Base-by-base conservation (phyloP, 2,797 vertebrate species). In the Crocodylus rhombifer region DNA sequence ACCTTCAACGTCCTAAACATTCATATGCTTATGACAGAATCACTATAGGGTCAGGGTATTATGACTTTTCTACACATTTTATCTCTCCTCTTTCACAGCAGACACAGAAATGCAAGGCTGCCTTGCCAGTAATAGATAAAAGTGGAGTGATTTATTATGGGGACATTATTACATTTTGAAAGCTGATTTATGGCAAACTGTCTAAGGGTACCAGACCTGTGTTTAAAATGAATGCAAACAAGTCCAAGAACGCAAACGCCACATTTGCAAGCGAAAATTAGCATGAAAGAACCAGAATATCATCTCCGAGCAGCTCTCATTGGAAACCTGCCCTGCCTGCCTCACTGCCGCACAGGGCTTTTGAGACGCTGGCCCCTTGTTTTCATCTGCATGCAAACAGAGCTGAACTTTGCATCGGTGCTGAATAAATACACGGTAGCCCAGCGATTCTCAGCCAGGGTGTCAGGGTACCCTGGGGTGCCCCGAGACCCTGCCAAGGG, bases 381-480 rank as follows among this genome's bases (percentile, higher is more conserved):
- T 57, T 17, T 0, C 56, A 1, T 33, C 78, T 2, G 75, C 60
- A 0, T 58, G 25, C 56, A 60, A 5, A 1, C 10, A 0, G 0
- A 13, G 42, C 65, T 4, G 23, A 3, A 9, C 0, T 14, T 1
- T 0, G 0, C 1, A 7, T 51, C 60, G 3, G 60, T 0, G 16
- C 3, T 1, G 21, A 26, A 57, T 2, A 3, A 10, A 58, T 1
- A 51, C 42, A 51, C 42, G 42, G 42, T 51, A 10, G 42, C 42
- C 42, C 42, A 10, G 42, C 42, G 42, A 11, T 51, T 51, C 42
- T 51, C 42, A 51, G 42, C 42, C 42, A 51, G 42, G 42, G 42
- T 11, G 42, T 9, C 42, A 3, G 3, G 42, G 42, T 9, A 51
- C 42, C 42, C 42, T 51, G 42, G 42, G 42, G 42, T 51, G 42